Base-by-base conservation (phyloP, 1,140 invertebrate species). In the Platyura marginata region DNA sequence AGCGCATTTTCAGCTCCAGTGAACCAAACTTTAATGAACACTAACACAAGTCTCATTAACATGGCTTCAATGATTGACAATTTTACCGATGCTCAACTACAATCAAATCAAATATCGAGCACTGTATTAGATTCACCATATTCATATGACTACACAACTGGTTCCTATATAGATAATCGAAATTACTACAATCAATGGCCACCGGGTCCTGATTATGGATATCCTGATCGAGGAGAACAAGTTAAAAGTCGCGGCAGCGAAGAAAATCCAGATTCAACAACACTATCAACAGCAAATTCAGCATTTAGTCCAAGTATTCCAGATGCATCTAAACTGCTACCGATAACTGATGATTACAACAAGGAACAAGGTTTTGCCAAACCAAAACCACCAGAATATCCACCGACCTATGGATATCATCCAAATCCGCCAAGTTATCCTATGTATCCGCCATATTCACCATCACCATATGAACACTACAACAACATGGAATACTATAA, bases 51-150 rank as follows among this genome's bases (percentile, higher is more conserved):
- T 15, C 54, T 72, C 22, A 55, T 78, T 39, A 77, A 79, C 48
- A 79, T 77, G 76, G 71, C 74, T 19, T 69, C 75, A 13, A 77
- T 79, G 74, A 74, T 80, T 35, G 77, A 80, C 43, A 77, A 74
- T 42, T 73, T 74, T 49, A 80, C 75, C 46, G 78, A 81, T 50
- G 72, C 75, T 6, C 78, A 82, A 51, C 57, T 84, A 8, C 80
- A 84, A 60, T 83, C 79, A 51, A 81, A 81, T 53, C 76, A 84
- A 62, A 80, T 84, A 40, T 81, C 80, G 32, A 83, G 79, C 40
- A 85, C 80, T 1, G 80, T 83, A 3, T 56, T 81, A 44, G 79
- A 84, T 54, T 81, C 79, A 46, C 79, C 79, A 25, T 72, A 74
- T 50, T 72, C 70, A n/a, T 74, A 74, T 41, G 70, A 71, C 32